Evolutionary conservation across 2,888 invertebrate species (phyloP), one percentile per base, ranked within the genome.

Genomic region (Lepidochrysops patricia): DNA sequence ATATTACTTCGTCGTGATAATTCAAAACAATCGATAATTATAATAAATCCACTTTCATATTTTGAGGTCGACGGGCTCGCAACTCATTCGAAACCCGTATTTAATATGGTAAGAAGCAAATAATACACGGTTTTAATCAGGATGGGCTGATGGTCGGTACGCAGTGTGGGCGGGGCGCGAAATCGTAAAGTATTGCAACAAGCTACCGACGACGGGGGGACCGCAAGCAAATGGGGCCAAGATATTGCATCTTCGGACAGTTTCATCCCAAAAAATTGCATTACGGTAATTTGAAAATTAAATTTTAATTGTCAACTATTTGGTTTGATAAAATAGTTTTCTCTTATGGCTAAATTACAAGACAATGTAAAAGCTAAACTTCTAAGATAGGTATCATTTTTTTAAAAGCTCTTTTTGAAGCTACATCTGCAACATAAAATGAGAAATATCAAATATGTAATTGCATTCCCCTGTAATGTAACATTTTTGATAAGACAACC

Each of bases 151-250:
- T 49, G 32, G 70, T 66, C 68, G 68, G 72, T 72, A 75, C 76
- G 72, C 67, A 68, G 68, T 68, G 67, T 72, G 82, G 87, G 88
- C 85, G 86, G 77, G 74, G 80, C 73, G 67, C 65, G 52, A 62
- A 72, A 66, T 78, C 79, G 80, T 83, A 84, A 81, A 84, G 71
- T 79, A 83, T 81, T 70, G 83, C 84, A 80, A 82, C 80, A 70
- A 68, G 82, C 85, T 83, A 83, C 86, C 84, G 84, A 74, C 72
- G 74, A 85, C 84, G 43, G 19, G 29, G 19, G 7, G 15, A 15
- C 15, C 37, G 15, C 7, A 15, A 15, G 37, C 43, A 9, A 43
- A 43, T 23, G 43, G 19, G 43, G 43, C 23, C 43, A 43, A 43
- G 43, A 19, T 43, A 43, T 43, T 23, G 43, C 43, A 29, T 29